phyloP scores from a whole-genome alignment of 1,140 invertebrate species.

The Leptonema lineaticorne region DNA sequence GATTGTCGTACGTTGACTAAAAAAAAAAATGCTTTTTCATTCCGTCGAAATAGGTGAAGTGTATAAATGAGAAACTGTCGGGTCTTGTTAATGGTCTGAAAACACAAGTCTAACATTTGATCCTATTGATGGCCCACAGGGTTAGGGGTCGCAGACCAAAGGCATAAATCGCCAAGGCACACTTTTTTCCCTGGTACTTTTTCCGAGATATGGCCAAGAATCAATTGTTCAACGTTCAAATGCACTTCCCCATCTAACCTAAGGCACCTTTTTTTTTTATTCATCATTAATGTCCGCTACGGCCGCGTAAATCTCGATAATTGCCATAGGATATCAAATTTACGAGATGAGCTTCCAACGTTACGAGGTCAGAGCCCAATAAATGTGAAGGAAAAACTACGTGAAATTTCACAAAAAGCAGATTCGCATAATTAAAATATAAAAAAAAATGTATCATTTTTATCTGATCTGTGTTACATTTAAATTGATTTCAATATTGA shows the following conservation, averaged over 20 bases:
- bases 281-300: slow-evolving; percentile 21
- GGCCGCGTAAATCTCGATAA: slow-evolving; percentile 37
- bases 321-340: slow-evolving; percentile 39
- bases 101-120: slow-evolving; percentile 13
- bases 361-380: no score
- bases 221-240: neutral
- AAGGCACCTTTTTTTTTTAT: neutral
- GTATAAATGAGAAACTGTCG: slow-evolving; percentile 6
- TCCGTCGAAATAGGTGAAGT: neutral
- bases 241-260: slow-evolving; percentile 11
- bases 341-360: slow-evolving; percentile 29
- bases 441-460: no score
- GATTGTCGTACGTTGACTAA: no score
- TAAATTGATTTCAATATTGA: slow-evolving; percentile 39
- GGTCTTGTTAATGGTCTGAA: slow-evolving; percentile 5
- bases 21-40: no score
- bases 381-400: neutral
- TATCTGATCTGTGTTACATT: no score
- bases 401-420: neutral
- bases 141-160: neutral
- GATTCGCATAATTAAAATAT: neutral
- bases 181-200: neutral
- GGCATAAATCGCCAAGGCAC: slow-evolving; percentile 1
- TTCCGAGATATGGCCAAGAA: no score
- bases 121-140: slow-evolving; percentile 5